Percentiles rank a stretch among this genome's conserved stretches.
These are phyloP conservation scores for Plectropomus leopardus DNA, from an alignment of 2,113 vertebrate genomes.

Conservation along the genomic window DNA sequence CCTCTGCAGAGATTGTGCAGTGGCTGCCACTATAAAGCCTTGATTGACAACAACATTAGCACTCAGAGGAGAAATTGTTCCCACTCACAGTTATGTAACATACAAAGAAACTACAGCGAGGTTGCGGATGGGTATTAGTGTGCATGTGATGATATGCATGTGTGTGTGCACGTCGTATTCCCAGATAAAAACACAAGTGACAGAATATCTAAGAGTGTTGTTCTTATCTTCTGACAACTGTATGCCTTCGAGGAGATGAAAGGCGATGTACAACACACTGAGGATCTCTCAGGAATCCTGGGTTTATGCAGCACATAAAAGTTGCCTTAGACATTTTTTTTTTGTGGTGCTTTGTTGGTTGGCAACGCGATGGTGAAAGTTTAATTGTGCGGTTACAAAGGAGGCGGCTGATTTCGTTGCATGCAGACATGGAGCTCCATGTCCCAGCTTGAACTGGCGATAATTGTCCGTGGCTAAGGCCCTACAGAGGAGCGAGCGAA, in stretches of 20 bases:
- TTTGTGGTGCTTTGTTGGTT: constrained; percentile 60
- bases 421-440: constrained; percentile 46
- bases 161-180: constrained; percentile 43
- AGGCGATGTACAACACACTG: constrained; percentile 30
- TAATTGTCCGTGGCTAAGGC: constrained; percentile 60
- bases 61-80: constrained; percentile 75
- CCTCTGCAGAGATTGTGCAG: constrained; percentile 74
- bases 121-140: constrained; percentile 50
- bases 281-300: constrained; percentile 58
- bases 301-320: constrained; percentile 57
- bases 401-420: constrained; percentile 64
- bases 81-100: constrained; percentile 81
- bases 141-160: constrained; percentile 25
- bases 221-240: constrained; percentile 68
- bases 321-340: constrained; percentile 40
- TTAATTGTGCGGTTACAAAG: constrained; percentile 61
- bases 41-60: constrained; percentile 83
- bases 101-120: constrained; percentile 63
- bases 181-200: constrained; percentile 66
- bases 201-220: constrained; percentile 62
- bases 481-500: constrained; percentile 20
- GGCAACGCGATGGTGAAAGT: constrained; percentile 59
- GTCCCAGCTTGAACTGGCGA: constrained; percentile 65
- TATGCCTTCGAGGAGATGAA: constrained; percentile 64
- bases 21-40: constrained; percentile 73